These are phyloP conservation scores for Leucosticte australis DNA, from an alignment of 2,113 vertebrate genomes.

Conservation along the genomic window DNA sequence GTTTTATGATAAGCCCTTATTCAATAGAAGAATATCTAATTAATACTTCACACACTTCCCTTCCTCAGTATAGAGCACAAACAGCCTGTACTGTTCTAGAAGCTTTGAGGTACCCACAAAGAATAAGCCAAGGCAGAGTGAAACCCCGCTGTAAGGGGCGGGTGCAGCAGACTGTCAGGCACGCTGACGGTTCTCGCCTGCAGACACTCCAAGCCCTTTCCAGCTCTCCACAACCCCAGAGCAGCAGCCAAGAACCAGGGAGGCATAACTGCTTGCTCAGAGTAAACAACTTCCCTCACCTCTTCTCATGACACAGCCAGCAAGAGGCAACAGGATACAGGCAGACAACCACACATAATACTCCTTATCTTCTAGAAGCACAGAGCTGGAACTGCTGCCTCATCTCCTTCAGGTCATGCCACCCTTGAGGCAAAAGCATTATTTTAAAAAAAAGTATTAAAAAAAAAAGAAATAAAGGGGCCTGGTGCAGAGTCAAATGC, in stretches of 20 bases:
- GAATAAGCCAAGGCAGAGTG: neutral
- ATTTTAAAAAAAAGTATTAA: neutral
- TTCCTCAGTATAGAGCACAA: neutral
- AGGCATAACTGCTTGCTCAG: neutral
- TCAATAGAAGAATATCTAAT: neutral
- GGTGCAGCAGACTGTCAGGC: neutral
- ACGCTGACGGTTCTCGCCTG: fast-evolving
- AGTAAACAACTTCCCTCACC: neutral
- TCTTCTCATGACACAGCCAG: neutral
- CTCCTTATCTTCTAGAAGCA: neutral
- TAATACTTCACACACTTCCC: neutral
- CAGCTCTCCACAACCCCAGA: fast-evolving
- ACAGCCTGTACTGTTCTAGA: neutral
- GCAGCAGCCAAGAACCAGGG: neutral
- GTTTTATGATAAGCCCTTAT: neutral
- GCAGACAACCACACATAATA: neutral
- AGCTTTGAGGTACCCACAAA: neutral
- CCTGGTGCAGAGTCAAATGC: neutral
- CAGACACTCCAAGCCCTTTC: fast-evolving
- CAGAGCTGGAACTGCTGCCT: neutral
- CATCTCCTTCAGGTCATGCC: neutral
- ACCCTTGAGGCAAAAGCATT: neutral
- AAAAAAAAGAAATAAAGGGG: fast-evolving
- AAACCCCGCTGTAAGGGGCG: fast-evolving
- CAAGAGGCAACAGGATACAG: neutral